Conservation (phyloP, 92 coral and sea anemone species). For the Pocillopora meandrina region DNA sequence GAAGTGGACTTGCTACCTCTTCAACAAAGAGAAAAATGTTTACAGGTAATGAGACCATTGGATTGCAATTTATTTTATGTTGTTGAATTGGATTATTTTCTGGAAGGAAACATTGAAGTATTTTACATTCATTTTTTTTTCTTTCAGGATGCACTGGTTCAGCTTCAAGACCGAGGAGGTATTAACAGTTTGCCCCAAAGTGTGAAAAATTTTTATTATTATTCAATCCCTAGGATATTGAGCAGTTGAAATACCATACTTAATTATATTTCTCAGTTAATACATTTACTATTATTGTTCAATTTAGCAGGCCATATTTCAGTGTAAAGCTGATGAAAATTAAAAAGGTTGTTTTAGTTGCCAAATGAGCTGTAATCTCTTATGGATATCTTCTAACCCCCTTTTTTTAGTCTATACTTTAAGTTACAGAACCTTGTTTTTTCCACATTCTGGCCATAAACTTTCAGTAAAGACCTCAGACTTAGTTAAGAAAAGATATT, state of each 20-base stretch:
- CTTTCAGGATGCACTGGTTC: constrained; percentile 19
- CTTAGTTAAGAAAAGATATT: no score
- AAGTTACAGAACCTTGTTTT: no score
- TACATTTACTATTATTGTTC: no score
- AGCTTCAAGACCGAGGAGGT: constrained; percentile 32
- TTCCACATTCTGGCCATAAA: no score
- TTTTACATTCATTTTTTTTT: background rate
- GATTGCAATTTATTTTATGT: background rate
- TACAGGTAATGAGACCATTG: constrained; percentile 23
- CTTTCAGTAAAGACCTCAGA: no score
- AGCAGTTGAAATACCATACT: background rate
- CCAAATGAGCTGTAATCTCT: no score
- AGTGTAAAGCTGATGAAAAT: no score
- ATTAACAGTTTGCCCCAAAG: background rate
- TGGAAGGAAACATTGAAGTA: background rate
- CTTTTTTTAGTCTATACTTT: no score
- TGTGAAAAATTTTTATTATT: background rate
- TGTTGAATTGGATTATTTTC: background rate
- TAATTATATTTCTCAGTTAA: no score
- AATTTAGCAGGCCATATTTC: no score
- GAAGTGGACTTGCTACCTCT: constrained; percentile 37
- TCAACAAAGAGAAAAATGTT: constrained; percentile 31
- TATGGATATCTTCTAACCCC: no score
- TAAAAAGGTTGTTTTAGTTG: no score
- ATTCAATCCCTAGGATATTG: background rate